phyloP scores from a whole-genome alignment of 2,888 invertebrate species.

The Thyatira batis region DNA sequence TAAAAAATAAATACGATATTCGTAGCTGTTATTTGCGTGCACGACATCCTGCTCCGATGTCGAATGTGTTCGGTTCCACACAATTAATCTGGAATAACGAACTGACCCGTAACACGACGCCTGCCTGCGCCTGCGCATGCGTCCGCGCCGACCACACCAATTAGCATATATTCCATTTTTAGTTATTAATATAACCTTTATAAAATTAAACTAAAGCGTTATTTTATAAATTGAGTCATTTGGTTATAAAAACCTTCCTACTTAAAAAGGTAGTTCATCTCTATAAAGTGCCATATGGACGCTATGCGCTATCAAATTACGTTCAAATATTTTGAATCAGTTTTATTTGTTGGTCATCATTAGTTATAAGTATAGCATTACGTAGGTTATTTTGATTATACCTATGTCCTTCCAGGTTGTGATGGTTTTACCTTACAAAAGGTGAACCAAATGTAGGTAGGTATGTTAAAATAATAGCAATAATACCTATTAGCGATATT shows the following conservation, averaged over 20 bases:
- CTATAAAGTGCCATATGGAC: too few species aligned
- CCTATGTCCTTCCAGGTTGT: too few species aligned
- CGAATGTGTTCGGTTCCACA: conserved; percentile 74
- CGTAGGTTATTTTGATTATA: too few species aligned
- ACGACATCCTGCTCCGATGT: conserved; percentile 54
- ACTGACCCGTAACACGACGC: conserved; percentile 70
- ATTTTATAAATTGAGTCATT: neutral
- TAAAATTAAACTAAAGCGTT: neutral
- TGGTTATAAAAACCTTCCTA: neutral
- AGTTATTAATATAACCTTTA: neutral
- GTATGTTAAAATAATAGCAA: too few species aligned
- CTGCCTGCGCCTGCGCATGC: conserved; percentile 46
- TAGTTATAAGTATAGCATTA: too few species aligned
- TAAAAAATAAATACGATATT: conserved; percentile 27
- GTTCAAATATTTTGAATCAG: too few species aligned
- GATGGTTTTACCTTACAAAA: too few species aligned
- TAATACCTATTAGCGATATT: too few species aligned
- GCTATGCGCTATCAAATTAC: too few species aligned
- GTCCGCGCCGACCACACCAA: conserved; percentile 53
- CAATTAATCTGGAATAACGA: conserved; percentile 79
- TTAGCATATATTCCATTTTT: conserved; percentile 41
- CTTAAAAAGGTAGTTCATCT: too few species aligned
- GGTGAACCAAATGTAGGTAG: too few species aligned
- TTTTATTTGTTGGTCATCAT: too few species aligned
- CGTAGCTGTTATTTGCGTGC: conserved; percentile 46